These are phyloP conservation scores for Tortrix viridana DNA, from an alignment of 2,888 invertebrate genomes.

Conservation along the genomic window DNA sequence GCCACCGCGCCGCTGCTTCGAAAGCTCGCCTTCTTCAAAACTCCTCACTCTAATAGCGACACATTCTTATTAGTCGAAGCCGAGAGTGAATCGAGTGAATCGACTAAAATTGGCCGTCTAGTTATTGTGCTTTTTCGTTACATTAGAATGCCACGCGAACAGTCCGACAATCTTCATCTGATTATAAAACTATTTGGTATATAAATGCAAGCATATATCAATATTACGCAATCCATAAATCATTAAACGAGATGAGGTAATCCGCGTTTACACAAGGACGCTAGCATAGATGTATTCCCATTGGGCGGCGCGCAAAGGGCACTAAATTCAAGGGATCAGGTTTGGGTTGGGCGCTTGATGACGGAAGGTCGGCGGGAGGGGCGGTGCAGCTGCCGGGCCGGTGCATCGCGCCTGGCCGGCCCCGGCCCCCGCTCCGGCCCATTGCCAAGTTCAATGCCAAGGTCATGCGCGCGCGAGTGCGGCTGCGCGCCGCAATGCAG, in stretches of 20 bases:
- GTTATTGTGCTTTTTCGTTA: constrained; percentile 64
- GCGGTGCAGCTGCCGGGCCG: constrained; percentile 77
- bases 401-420: constrained; percentile 44
- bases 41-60: no score
- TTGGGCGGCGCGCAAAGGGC: constrained; percentile 38
- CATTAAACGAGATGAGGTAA: neutral
- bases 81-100: constrained; percentile 31
- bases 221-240: neutral
- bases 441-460: constrained; percentile 93
- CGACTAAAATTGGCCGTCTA: constrained; percentile 52
- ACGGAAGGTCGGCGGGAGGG: constrained; percentile 68
- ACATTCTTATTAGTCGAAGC: neutral
- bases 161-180: constrained; percentile 29
- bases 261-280: constrained; percentile 5
- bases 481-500: constrained; percentile 88
- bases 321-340: constrained; percentile 50
- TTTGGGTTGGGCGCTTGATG: constrained; percentile 53
- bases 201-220: constrained; percentile 1
- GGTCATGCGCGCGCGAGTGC: constrained; percentile 87
- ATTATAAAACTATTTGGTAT: constrained; percentile 38
- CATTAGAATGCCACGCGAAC: constrained; percentile 56
- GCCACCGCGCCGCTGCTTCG: no score
- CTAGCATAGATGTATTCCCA: constrained; percentile 21
- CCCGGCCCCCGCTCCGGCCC: constrained; percentile 70
- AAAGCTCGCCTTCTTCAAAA: no score